These are phyloP conservation scores for Empidonax traillii DNA, from an alignment of 2,113 vertebrate species.

Conservation along the genomic window DNA sequence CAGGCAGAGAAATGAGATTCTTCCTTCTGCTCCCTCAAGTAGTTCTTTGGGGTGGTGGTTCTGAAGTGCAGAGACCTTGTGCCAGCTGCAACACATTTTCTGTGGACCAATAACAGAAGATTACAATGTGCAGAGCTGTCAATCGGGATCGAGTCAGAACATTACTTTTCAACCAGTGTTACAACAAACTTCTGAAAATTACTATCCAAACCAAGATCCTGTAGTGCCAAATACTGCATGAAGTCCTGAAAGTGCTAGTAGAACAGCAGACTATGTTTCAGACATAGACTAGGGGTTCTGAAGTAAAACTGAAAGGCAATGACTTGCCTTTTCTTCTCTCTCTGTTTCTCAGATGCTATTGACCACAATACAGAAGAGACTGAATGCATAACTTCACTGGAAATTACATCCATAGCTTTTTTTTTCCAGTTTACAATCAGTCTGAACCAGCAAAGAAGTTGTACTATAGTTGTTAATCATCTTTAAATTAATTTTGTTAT, in stretches of 20 bases:
- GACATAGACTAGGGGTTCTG: not conserved
- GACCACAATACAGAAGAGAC: not conserved
- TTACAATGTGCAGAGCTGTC: not conserved
- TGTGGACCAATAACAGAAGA: not conserved
- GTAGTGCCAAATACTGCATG: not conserved
- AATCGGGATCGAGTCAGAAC: rapidly evolving
- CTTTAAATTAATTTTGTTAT: not conserved
- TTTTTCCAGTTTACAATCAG: not conserved
- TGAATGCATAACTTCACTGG: not conserved
- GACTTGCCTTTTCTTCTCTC: not conserved
- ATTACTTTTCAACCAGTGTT: not conserved
- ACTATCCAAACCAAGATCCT: not conserved
- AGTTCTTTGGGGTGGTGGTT: not conserved
- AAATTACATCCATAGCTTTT: not conserved
- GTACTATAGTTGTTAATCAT: not conserved
- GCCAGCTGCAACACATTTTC: not conserved
- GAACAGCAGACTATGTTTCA: not conserved
- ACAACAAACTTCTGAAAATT: not conserved
- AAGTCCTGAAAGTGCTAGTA: not conserved
- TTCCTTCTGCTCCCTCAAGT: not conserved
- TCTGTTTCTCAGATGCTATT: not conserved
- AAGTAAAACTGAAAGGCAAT: not conserved
- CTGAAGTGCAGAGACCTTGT: rapidly evolving
- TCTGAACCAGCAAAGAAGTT: not conserved
- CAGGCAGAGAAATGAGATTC: not conserved